Base-by-base conservation (phyloP, 2,113 vertebrate genomes). In the Phainopepla nitens region DNA sequence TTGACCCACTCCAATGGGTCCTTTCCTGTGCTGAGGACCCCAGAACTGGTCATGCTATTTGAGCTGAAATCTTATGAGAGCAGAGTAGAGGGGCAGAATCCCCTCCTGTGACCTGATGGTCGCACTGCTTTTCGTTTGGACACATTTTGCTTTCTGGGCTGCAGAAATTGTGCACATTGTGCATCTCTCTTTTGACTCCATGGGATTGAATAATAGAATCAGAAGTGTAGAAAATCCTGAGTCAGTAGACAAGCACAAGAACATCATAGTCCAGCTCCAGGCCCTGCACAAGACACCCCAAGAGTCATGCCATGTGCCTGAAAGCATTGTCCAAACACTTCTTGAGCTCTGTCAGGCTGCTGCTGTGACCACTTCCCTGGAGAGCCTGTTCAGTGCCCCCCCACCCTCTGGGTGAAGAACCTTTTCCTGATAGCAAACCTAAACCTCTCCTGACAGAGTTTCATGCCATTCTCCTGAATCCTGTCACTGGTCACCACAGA, bases 261-360 rank as follows among this genome's bases (percentile, higher is more conserved):
- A n/a, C 24, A 41, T 35, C 11, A 8, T 28, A 73, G 25, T 61
- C 24, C 61, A 41, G 3, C 39, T 61, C 17, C 10, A 31, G 14
- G 5, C 4, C 14, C 11, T 69, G 17, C 21, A 41, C 10, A 19
- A 21, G 29, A 61, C 21, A 39, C 21, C 47, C 14, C 25, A 47
- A 31, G 11, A 89, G 60, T 31, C 12, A 29, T 11, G n/a, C 0
- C 1, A 0, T 39, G 10, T 41, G 1, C 16, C 39, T 41, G 27
- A 58, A 16, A 39, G 39, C 3, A 13, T 16, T 66, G 28, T 16
- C 28, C 29, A 35, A 60, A 33, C 3, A 2, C 0, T 8, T 53
- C 13, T 22, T 45, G 24, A n/a, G 3, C 10, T 81, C 6, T 33
- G 7, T 6, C 13, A 25, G 60, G 25, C 17, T 64, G 6, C 28